Base-by-base conservation (phyloP, 2,797 vertebrate genomes). In the Gambusia yucatana region DNA sequence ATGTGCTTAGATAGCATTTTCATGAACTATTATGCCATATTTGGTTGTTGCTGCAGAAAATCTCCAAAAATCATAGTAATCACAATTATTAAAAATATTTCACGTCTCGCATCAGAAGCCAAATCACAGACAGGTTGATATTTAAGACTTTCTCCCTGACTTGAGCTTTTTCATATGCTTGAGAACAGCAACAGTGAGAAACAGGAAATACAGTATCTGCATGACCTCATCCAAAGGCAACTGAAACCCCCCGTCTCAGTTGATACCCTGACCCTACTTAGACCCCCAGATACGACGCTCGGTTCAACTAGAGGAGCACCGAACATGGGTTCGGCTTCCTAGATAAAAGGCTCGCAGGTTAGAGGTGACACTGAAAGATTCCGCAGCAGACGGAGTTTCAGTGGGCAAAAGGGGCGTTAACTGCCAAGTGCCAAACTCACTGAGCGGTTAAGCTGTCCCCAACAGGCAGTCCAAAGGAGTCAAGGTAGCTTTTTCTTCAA, bases 391-490 rank as follows among this genome's bases (percentile, higher is more conserved):
- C 77, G 82, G 81, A 81, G 84, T 90, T 89, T 88, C 72, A 47
- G 77, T 55, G 77, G 82, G 74, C 61, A 67, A 84, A 86, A 93
- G 93, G 93, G 94, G 94, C 93, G 94, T 95, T 92, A 86, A 90
- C 93, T 86, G 76, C 70, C 77, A 91, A 93, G 91, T 95, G 94
- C 94, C 93, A 95, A 93, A 92, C 89, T 57, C 50, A 73, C 70
- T 43, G 71, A 50, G 39, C 47, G 46, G 79, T 91, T 63, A 93
- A 92, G 69, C 0, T 3, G 0, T 3, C 73, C 9, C 1, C 1
- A 2, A 30, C 0, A 25, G 0, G 25, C 39, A 25, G 28, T 69
- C 6, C 4, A 7, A 6, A 3, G 0, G 0, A 0, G 10, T 28
- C 47, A 3, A 81, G 82, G 86, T 0, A 77, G 1, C 0, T 9